phyloP scores from a whole-genome alignment of 2,797 vertebrate genomes.

The Chelmon rostratus region DNA sequence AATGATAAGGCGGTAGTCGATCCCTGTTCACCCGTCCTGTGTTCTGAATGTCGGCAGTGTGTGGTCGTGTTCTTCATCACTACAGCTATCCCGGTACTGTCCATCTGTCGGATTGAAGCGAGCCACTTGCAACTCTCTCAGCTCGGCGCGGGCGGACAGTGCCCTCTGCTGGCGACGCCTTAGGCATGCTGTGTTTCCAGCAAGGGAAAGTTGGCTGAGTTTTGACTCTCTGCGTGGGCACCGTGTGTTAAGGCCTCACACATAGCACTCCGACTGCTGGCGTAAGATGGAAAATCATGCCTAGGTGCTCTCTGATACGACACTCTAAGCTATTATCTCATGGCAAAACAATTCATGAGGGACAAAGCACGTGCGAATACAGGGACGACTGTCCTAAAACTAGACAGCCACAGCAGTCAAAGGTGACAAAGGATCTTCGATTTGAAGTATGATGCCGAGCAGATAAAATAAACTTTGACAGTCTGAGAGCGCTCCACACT shows the following conservation, averaged over 20 bases:
- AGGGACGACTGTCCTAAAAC: constrained; percentile 23
- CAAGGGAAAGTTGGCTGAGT: constrained; percentile 20
- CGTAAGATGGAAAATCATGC: constrained; percentile 37
- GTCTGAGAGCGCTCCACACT: constrained; percentile 45
- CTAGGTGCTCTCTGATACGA: constrained; percentile 39
- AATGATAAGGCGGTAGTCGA: constrained; percentile 62
- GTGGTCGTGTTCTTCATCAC: constrained; percentile 48
- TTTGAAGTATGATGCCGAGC: constrained; percentile 25
- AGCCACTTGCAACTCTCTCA: constrained; percentile 18
- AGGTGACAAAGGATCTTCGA: constrained; percentile 32
- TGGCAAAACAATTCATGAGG: constrained; percentile 31
- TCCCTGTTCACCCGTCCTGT: constrained; percentile 54
- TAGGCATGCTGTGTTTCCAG: constrained; percentile 9
- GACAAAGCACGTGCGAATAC: constrained; percentile 22
- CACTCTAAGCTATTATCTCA: constrained; percentile 23
- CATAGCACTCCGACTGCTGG: constrained; percentile 26
- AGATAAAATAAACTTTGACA: constrained; percentile 39
- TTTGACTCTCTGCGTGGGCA: constrained; percentile 23
- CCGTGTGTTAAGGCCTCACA: constrained; percentile 27
- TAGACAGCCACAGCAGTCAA: constrained; percentile 28
- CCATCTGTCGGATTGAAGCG: constrained; percentile 5
- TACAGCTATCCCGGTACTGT: constrained; percentile 46
- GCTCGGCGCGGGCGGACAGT: constrained; percentile 30
- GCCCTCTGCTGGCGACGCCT: constrained; percentile 74
- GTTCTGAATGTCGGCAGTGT: constrained; percentile 63